Evolutionary conservation across 2,888 invertebrate species (phyloP).

Genomic region (Ectemnius continuus): DNA sequence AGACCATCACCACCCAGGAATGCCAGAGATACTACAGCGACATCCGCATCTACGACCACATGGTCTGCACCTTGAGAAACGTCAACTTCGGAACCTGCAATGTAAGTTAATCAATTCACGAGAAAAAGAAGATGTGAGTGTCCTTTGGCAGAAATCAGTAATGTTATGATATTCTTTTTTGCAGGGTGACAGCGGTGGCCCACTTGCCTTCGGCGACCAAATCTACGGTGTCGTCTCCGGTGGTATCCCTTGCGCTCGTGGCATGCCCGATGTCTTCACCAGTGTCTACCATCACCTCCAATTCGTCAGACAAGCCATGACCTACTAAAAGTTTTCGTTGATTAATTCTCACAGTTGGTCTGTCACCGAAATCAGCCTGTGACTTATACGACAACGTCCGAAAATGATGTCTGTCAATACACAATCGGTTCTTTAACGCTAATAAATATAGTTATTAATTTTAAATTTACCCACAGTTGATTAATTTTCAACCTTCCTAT

Average conservation of each 20-base stretch:
- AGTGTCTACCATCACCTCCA: conserved; percentile 19
- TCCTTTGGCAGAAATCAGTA: neutral
- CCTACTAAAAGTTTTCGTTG: conserved; percentile 11
- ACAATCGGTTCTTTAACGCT: neutral
- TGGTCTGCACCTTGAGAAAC: conserved; percentile 35
- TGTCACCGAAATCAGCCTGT: too few species aligned
- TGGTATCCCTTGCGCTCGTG: conserved; percentile 42
- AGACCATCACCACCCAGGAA: conserved; percentile 12
- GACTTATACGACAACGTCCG: too few species aligned
- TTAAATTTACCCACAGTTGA: neutral
- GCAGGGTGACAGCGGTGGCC: conserved; percentile 50
- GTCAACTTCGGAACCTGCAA: conserved; percentile 30
- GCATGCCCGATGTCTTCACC: conserved; percentile 43
- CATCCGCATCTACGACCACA: neutral
- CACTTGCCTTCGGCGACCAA: conserved; percentile 29
- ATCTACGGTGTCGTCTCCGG: conserved; percentile 41
- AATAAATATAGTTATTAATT: conserved; percentile 1
- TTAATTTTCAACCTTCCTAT: too few species aligned
- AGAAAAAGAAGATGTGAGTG: neutral
- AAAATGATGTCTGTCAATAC: too few species aligned
- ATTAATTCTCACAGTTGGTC: neutral
- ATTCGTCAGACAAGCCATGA: conserved; percentile 11
- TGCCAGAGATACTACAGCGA: neutral
- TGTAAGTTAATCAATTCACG: conserved; percentile 28
- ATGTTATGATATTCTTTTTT: neutral